Evolutionary conservation across 1,140 invertebrate species (phyloP).

Genomic region (Eurosta solidaginis): DNA sequence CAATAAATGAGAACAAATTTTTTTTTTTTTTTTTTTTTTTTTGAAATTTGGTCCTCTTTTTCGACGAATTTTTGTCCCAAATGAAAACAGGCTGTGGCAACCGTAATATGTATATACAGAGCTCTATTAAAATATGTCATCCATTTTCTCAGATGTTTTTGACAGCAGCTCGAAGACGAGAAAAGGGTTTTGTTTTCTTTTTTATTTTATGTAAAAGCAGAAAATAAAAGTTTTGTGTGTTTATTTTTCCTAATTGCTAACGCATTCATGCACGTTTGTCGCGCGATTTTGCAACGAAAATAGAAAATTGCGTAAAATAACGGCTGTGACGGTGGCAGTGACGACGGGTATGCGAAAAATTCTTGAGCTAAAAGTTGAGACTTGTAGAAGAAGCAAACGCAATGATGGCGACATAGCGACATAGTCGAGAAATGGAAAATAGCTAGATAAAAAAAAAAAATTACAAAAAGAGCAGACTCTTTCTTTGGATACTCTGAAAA

Average conservation of each 20-base stretch:
- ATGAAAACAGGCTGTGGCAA: too few species aligned
- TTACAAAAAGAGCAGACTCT: neutral
- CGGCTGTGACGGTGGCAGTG: neutral
- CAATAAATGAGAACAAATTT: too few species aligned
- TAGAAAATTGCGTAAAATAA: slow-evolving; percentile 30
- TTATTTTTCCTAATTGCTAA: slow-evolving; percentile 28
- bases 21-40: too few species aligned
- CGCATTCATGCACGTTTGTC: slow-evolving; percentile 3
- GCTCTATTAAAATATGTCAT: slow-evolving; percentile 1
- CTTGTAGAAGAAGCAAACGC: slow-evolving; percentile 9
- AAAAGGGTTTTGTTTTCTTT: slow-evolving; percentile 29
- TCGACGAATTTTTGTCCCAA: too few species aligned
- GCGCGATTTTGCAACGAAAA: slow-evolving; percentile 30
- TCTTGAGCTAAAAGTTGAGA: slow-evolving; percentile 27
- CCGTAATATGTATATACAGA: too few species aligned
- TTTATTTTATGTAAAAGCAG: slow-evolving; percentile 29
- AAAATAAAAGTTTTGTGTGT: slow-evolving; percentile 22
- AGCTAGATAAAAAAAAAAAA: neutral
- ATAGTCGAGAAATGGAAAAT: neutral
- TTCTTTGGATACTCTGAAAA: neutral
- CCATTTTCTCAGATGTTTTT: slow-evolving; percentile 30
- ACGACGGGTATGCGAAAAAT: slow-evolving; percentile 6
- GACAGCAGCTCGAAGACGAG: slow-evolving; percentile 9
- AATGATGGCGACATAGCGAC: neutral
- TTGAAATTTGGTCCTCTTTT: too few species aligned